Conservation (phyloP, 23 tunicate genomes). For the Styela clava region DNA sequence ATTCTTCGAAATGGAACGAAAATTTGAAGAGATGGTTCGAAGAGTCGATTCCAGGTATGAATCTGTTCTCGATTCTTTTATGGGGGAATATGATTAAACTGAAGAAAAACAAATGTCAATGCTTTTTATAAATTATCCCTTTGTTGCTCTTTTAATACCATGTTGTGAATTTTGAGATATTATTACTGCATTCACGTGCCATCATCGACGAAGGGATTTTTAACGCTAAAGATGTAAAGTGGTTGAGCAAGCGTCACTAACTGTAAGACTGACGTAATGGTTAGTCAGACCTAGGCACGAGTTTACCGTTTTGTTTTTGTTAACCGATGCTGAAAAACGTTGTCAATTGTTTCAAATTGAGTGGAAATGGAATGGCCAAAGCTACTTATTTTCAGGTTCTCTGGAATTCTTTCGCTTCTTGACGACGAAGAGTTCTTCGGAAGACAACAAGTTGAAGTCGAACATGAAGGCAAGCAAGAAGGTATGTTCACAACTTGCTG, state of each 20-base stretch:
- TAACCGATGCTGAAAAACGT: background rate
- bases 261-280: no score
- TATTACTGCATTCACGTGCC: no score
- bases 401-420: slow-evolving; percentile 44
- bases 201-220: no score
- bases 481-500: background rate
- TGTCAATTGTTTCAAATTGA: background rate
- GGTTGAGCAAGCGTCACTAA: no score
- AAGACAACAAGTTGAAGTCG: slow-evolving; percentile 30
- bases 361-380: no score
- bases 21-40: slow-evolving; percentile 59
- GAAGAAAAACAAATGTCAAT: background rate
- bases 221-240: no score
- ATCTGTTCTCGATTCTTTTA: background rate
- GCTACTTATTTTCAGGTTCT: no score
- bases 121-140: background rate
- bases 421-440: slow-evolving; percentile 39
- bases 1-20: slow-evolving; percentile 48
- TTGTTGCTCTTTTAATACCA: no score
- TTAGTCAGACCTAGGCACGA: no score
- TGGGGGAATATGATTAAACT: background rate
- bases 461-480: slow-evolving; percentile 39
- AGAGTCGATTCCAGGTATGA: slow-evolving; percentile 51
- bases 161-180: no score
- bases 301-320: no score